A percentile compares a stretch with the other conserved stretches of the same genome.
These are phyloP conservation scores for Synanthedon formicaeformis DNA, from an alignment of 2,888 invertebrate species.

Conservation along the genomic window DNA sequence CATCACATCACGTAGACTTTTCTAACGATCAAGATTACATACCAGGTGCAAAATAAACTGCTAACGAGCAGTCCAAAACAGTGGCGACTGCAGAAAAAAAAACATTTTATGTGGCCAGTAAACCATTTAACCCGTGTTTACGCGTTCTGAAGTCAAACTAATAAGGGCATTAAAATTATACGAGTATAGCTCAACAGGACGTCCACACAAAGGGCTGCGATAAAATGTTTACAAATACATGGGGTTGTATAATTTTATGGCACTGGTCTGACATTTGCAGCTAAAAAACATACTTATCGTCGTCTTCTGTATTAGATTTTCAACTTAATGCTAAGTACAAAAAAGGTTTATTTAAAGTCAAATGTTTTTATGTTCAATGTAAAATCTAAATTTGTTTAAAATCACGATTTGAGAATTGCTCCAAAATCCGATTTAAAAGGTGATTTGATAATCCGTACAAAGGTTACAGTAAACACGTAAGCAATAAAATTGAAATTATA, in stretches of 20 bases:
- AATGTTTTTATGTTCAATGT: background rate
- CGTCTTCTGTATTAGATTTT: background rate
- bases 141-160: conserved; percentile 48
- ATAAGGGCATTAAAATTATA: conserved; percentile 57
- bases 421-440: background rate
- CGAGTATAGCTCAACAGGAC: conserved; percentile 34
- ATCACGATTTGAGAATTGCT: background rate
- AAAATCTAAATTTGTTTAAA: background rate
- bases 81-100: background rate
- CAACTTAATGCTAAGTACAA: background rate
- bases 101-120: conserved; percentile 15
- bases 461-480: background rate
- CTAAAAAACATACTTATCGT: background rate
- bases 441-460: background rate
- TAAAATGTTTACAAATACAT: conserved; percentile 53
- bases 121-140: conserved; percentile 45
- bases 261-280: background rate
- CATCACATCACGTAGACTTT: no score
- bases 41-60: background rate
- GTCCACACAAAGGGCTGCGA: conserved; percentile 43
- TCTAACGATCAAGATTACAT: background rate
- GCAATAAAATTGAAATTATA: background rate
- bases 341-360: background rate
- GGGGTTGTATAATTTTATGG: conserved; percentile 50
- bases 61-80: background rate